A percentile compares a stretch with the other conserved stretches of the same genome.
Evolutionary conservation across 2,113 vertebrate genomes (phyloP).

Genomic region (Antidorcas marsupialis): DNA sequence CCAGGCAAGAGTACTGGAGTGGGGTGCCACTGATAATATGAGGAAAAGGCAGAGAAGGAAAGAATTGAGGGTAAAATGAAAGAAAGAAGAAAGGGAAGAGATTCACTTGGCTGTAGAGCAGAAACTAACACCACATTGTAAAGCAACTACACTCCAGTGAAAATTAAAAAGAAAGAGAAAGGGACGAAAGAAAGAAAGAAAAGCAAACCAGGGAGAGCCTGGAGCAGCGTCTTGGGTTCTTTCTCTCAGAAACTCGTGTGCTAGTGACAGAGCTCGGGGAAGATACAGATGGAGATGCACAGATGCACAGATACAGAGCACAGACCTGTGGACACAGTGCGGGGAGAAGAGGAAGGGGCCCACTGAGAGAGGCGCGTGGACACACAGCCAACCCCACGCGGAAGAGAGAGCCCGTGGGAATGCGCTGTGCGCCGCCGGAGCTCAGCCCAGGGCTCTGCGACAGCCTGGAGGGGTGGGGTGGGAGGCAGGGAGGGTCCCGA

Average conservation of each 20-base stretch:
- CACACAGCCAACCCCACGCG: accelerated
- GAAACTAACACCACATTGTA: neutral
- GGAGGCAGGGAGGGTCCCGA: neutral
- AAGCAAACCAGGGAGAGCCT: neutral
- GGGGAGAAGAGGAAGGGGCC: neutral
- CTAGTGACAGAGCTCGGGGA: neutral
- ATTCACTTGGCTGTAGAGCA: neutral
- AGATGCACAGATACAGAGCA: accelerated
- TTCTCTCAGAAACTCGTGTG: neutral
- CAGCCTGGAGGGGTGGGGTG: neutral
- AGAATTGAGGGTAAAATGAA: neutral
- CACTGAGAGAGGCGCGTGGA: neutral
- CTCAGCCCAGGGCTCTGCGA: neutral
- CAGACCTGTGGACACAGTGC: neutral
- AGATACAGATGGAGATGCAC: neutral
- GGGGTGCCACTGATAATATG: neutral
- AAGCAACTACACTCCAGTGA: neutral
- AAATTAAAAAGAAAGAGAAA: neutral
- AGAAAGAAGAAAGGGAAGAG: neutral
- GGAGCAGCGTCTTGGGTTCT: neutral
- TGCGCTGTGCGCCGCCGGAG: neutral
- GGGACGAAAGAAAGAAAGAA: neutral
- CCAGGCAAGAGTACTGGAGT: too few species aligned
- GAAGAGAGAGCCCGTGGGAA: neutral
- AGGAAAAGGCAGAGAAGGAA: neutral